Percentiles rank a stretch among this genome's conserved stretches.
Evolutionary conservation across 2,797 vertebrate genomes (phyloP).

Genomic region (Prionace glauca): DNA sequence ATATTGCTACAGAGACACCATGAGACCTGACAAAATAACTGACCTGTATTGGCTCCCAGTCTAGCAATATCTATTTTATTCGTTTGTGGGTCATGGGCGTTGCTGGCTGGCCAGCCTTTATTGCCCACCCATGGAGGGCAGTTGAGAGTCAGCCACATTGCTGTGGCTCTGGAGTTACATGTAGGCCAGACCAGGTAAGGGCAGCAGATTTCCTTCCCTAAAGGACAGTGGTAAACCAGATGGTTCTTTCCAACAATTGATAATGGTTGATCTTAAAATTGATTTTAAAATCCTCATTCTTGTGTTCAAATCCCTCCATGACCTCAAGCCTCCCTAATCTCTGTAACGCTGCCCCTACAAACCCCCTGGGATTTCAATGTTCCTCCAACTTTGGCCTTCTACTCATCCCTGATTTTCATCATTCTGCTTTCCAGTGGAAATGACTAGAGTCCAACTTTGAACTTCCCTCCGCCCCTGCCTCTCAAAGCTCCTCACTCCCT

Average conservation of each 20-base stretch:
- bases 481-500: neutral
- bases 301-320: neutral
- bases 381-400: neutral
- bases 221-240: no score
- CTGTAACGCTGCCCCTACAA: neutral
- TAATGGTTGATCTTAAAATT: no score
- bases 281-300: neutral
- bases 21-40: neutral
- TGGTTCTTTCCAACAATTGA: no score
- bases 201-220: no score
- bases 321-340: neutral
- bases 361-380: neutral
- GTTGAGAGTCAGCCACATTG: no score
- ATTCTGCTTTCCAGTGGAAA: neutral
- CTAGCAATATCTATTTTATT: no score
- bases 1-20: neutral
- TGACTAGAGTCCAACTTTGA: neutral
- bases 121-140: no score
- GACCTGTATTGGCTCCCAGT: neutral
- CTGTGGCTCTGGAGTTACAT: no score
- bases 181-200: no score
- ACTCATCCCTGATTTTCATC: neutral
- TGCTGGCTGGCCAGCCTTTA: no score
- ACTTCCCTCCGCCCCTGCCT: neutral
- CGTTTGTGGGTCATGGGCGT: no score